Evolutionary conservation across 2,113 vertebrate species (phyloP).

Genomic region (Archocentrus centrarchus): DNA sequence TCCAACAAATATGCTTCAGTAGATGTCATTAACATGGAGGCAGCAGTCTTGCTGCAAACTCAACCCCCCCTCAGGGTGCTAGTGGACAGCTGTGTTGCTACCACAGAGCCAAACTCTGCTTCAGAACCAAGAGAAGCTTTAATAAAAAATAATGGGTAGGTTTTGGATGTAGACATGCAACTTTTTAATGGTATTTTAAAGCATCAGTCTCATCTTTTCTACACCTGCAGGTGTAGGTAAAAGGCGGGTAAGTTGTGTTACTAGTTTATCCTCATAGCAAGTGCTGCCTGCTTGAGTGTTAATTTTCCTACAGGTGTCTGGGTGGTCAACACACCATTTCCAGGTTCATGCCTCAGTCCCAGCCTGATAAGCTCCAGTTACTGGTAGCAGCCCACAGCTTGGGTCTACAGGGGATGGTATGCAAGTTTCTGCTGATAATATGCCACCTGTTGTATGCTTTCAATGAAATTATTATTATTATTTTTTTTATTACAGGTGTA

Average conservation of each 20-base stretch:
- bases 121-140: neutral
- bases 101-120: neutral
- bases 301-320: neutral
- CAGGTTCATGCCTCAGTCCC: neutral
- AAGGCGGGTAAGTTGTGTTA: neutral
- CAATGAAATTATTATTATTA: neutral
- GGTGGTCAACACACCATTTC: neutral
- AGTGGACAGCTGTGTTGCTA: neutral
- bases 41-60: fast-evolving
- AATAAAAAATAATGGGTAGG: neutral
- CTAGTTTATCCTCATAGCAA: neutral
- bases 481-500: neutral
- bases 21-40: constrained; percentile 5
- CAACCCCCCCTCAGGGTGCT: neutral
- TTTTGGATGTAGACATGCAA: neutral
- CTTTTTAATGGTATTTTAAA: neutral
- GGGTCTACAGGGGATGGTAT: constrained; percentile 6
- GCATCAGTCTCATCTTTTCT: neutral
- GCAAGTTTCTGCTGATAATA: neutral
- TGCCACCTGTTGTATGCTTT: neutral
- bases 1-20: neutral
- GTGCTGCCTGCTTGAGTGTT: neutral
- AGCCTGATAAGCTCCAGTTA: neutral
- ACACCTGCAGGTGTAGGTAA: neutral
- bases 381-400: neutral